Percentiles rank a stretch among this genome's conserved stretches.
Evolutionary conservation across 2,113 vertebrate genomes (phyloP).

Genomic region (Colius striatus): DNA sequence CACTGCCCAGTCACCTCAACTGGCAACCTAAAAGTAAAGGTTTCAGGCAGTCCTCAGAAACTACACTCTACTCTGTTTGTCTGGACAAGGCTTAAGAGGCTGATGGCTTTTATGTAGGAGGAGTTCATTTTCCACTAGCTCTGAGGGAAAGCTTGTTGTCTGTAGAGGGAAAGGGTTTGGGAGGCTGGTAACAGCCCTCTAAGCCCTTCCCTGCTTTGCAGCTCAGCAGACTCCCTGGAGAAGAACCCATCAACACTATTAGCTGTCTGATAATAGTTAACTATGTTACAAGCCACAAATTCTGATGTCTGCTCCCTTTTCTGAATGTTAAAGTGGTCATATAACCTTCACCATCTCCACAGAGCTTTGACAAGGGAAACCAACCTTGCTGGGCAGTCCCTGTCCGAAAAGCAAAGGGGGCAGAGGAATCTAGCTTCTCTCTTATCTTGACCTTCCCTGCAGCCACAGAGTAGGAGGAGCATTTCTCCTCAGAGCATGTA

Average conservation of each 20-base stretch:
- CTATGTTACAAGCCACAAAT: too few relatives aligned
- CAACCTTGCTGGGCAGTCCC: not conserved
- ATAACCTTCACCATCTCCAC: not conserved
- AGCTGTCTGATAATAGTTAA: too few relatives aligned
- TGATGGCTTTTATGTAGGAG: not conserved
- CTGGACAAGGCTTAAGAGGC: not conserved
- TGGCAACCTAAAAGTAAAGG: not conserved
- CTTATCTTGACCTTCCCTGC: not conserved
- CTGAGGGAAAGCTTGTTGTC: not conserved
- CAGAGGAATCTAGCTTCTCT: not conserved
- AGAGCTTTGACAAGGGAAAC: not conserved
- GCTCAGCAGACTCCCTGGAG: not conserved
- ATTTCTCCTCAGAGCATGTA: not conserved
- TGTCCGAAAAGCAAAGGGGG: not conserved
- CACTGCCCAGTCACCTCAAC: accelerated
- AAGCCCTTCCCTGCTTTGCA: not conserved
- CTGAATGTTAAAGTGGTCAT: not conserved
- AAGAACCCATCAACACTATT: not conserved
- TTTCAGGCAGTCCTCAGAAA: not conserved
- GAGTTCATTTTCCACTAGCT: not conserved
- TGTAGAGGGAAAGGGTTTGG: not conserved
- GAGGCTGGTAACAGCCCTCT: not conserved
- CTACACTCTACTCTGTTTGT: accelerated
- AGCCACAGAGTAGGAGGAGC: not conserved
- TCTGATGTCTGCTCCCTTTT: not conserved